Base-by-base conservation (phyloP, 2,888 invertebrate genomes). In the Hyposoter didymator region DNA sequence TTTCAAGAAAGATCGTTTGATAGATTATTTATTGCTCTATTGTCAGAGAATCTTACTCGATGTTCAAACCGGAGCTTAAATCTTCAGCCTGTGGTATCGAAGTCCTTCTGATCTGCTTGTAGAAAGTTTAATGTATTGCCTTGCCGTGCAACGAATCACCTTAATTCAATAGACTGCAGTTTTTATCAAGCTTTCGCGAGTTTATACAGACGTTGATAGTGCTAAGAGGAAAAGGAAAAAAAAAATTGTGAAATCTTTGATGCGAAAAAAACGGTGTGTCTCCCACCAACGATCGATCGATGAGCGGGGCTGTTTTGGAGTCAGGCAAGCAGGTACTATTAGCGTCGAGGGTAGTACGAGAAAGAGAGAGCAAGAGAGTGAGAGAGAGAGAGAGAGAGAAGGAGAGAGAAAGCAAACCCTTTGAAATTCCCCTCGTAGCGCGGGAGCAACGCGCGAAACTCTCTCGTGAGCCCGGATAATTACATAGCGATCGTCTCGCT, bases 401-500 rank as follows among this genome's bases (percentile, higher is more conserved):
- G 45, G 14, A 62, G 75, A n/a, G 69, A 35, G 69, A 35, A 19
- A 62, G 76, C 66, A 22, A 84, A 69, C 69, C 70, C 76, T 75
- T 82, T 82, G 80, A 81, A 80, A 81, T 80, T 84, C 64, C 22
- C 75, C 49, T 83, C 64, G 69, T 76, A 67, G 22, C 66, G 59
- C 47, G 52, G 55, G 78, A 45, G 74, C n/a, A 75, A 55, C 78
- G 85, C 78, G 79, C 69, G 70, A 82, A 80, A 80, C 49, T 78
- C 78, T 79, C 79, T 67, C 78, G 78, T 72, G 75, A 82, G 75
- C 82, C 82, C 82, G 82, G 82, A 85, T 85, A 85, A 85, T 85
- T 85, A 85, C 82, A 85, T 79, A 85, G 82, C 80, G 80, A 80
- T 80, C 83, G 83, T 80, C 79, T 66, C 73, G 73, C 80, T 80